These are phyloP conservation scores for Leptocoma aspasia DNA, from an alignment of 2,113 vertebrate genomes.

Conservation along the genomic window DNA sequence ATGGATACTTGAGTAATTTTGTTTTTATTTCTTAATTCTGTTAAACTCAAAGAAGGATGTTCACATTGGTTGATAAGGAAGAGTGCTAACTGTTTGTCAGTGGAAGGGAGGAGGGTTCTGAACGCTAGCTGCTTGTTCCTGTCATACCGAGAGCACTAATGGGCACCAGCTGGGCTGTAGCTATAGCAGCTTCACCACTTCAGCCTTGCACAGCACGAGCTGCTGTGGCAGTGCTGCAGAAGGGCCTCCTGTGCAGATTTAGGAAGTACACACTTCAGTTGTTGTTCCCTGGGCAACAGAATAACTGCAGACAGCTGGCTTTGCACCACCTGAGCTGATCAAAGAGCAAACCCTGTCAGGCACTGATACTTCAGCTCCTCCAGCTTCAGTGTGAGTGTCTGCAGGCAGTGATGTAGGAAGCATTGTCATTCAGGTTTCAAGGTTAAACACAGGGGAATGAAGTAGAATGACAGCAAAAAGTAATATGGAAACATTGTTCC, in stretches of 20 bases:
- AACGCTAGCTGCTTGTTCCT: conserved; percentile 39
- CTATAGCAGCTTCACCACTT: conserved; percentile 65
- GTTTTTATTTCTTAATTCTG: not conserved
- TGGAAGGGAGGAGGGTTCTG: conserved; percentile 41
- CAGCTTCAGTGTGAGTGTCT: conserved; percentile 38
- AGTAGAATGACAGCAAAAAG: not conserved
- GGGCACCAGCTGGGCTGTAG: conserved; percentile 71
- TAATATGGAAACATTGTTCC: not conserved
- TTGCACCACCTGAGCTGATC: conserved; percentile 66
- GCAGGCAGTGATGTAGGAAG: conserved; percentile 25
- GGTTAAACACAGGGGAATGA: conserved; percentile 50
- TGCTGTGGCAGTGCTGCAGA: conserved; percentile 58
- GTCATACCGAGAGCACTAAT: conserved; percentile 52
- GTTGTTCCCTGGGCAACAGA: conserved; percentile 72
- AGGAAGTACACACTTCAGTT: conserved; percentile 67
- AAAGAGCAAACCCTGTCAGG: conserved; percentile 54
- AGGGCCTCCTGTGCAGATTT: conserved; percentile 67
- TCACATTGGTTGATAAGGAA: conserved; percentile 12
- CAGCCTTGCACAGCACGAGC: conserved; percentile 61
- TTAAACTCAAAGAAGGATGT: not conserved
- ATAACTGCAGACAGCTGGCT: conserved; percentile 70
- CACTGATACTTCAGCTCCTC: conserved; percentile 15
- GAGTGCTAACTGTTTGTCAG: conserved; percentile 25
- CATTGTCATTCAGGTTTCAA: conserved; percentile 41
- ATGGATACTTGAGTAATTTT: not conserved